Percentiles rank a stretch among this genome's conserved stretches.
Conservation (phyloP, 2,888 invertebrate genomes). For the Phengaris arion region DNA sequence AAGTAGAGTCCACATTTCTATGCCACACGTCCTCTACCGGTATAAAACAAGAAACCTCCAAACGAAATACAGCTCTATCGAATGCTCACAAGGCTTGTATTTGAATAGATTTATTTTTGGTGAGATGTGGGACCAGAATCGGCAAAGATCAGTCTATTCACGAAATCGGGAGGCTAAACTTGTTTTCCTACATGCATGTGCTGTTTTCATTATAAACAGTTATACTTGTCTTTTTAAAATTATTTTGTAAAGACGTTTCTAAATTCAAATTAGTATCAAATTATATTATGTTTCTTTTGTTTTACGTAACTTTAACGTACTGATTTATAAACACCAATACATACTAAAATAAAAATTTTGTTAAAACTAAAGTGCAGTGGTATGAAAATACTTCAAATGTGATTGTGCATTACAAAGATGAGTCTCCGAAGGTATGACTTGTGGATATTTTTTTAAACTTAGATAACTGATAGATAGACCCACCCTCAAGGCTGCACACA, state of each 20-base stretch:
- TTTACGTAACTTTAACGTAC: background rate
- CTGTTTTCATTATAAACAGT: conserved; percentile 31
- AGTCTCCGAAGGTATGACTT: conserved; percentile 42
- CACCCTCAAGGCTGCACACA: background rate
- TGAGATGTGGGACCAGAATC: conserved; percentile 33
- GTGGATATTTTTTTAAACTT: background rate
- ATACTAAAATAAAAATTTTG: background rate
- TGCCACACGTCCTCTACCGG: background rate
- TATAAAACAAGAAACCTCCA: background rate
- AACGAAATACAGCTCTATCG: conserved; percentile 14
- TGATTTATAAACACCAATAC: background rate
- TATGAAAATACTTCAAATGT: conserved; percentile 4
- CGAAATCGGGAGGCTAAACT: conserved; percentile 49
- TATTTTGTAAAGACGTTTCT: background rate
- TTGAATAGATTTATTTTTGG: background rate
- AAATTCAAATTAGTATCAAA: background rate
- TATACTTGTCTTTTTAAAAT: background rate
- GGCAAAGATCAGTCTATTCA: conserved; percentile 49
- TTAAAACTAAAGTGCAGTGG: background rate
- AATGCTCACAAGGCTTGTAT: background rate
- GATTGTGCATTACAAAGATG: conserved; percentile 36
- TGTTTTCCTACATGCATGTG: conserved; percentile 40
- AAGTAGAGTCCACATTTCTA: background rate
- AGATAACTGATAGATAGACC: background rate
- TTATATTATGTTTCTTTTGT: background rate